These are phyloP conservation scores for Aix galericulata DNA, from an alignment of 2,113 vertebrate genomes.

Conservation along the genomic window DNA sequence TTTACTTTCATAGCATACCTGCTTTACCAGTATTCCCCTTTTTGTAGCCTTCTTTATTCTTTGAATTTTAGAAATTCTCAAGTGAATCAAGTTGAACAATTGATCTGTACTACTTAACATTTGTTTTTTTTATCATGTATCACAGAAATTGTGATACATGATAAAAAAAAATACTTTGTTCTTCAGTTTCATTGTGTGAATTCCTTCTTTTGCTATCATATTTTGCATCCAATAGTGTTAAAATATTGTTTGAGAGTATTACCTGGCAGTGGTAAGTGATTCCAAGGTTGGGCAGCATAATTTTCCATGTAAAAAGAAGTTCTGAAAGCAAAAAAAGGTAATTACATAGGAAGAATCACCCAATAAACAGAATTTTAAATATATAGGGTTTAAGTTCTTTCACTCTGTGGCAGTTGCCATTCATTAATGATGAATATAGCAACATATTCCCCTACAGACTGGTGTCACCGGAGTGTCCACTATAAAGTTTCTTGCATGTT, in stretches of 20 bases:
- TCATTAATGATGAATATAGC: neutral
- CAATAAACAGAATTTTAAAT: neutral
- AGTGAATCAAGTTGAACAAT: neutral
- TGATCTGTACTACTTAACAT: neutral
- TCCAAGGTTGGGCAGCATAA: neutral
- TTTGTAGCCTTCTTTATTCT: neutral
- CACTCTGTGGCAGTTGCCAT: neutral
- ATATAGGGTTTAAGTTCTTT: neutral
- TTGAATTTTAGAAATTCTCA: slow-evolving; percentile 6
- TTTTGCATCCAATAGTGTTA: neutral
- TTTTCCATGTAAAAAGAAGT: neutral
- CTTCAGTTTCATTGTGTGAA: neutral
- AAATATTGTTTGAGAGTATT: neutral
- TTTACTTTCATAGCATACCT: neutral
- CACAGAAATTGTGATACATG: neutral
- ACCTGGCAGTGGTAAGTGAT: neutral
- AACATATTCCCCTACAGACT: neutral
- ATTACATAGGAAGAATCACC: neutral
- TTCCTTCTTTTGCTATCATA: neutral
- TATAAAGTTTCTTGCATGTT: neutral
- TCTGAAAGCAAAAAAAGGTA: neutral
- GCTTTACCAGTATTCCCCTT: neutral
- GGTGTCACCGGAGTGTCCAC: neutral
- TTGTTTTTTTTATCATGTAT: neutral
- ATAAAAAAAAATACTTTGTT: no score